Evolutionary conservation across 2,888 invertebrate genomes (phyloP).

Genomic region (Tiliacea citrago): DNA sequence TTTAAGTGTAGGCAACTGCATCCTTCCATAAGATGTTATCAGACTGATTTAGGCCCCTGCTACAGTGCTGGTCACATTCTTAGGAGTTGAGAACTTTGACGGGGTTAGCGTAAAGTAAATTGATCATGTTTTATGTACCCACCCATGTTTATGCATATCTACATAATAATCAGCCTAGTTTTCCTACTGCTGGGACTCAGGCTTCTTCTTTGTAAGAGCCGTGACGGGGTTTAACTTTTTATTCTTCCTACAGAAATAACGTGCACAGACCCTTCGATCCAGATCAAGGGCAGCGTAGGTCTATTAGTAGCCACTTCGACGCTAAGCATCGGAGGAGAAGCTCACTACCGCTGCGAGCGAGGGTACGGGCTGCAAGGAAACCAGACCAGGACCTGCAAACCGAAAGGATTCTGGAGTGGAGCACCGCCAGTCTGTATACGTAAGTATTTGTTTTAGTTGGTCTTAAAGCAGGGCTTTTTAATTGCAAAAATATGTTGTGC

Average conservation of each 20-base stretch:
- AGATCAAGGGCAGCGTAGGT: conserved; percentile 88
- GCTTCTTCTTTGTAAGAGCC: background rate
- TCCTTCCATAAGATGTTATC: background rate
- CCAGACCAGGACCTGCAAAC: conserved; percentile 93
- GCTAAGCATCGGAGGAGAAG: conserved; percentile 94
- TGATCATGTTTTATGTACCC: background rate
- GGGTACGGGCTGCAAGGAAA: conserved; percentile 95
- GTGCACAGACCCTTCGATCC: conserved; percentile 93
- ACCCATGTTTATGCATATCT: too few species aligned
- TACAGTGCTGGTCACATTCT: background rate
- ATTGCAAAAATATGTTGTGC: background rate
- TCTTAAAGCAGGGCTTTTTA: background rate
- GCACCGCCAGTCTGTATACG: conserved; percentile 94
- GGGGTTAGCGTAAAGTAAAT: background rate
- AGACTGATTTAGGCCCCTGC: background rate
- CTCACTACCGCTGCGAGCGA: conserved; percentile 95
- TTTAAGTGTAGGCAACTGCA: background rate
- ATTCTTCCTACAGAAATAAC: conserved; percentile 92
- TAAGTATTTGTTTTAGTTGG: conserved; percentile 85
- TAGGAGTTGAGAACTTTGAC: background rate
- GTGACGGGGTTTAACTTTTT: background rate
- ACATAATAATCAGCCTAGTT: background rate
- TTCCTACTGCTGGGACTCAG: background rate
- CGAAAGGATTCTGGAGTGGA: conserved; percentile 96
- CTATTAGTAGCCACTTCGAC: conserved; percentile 91